Conservation (phyloP, 92 coral and sea anemone species). For the Heliopora coerulea region DNA sequence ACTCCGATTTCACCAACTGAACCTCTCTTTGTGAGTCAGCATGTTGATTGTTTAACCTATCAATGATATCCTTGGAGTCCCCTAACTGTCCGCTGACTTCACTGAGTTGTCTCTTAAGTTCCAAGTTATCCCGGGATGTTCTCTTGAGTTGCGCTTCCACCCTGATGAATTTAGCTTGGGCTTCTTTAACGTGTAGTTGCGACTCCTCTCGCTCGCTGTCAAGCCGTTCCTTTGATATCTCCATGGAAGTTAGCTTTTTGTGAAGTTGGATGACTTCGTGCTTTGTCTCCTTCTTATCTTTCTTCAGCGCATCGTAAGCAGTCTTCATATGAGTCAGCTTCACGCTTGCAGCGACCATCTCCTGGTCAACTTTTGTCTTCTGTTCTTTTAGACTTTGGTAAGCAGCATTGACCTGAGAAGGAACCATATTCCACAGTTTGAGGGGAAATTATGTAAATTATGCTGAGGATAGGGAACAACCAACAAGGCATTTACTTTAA, state of each 20-base stretch:
- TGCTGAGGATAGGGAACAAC: no score
- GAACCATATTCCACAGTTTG: not conserved
- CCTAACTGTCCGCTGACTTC: conserved; percentile 58
- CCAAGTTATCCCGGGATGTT: conserved; percentile 62
- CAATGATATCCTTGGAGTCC: conserved; percentile 58
- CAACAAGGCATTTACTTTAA: no score
- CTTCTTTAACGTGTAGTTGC: conserved; percentile 14
- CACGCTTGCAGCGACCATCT: conserved; percentile 72
- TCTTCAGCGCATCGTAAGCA: conserved; percentile 67
- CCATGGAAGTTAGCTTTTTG: conserved; percentile 52
- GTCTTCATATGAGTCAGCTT: conserved; percentile 73
- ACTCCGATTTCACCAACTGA: conserved; percentile 22
- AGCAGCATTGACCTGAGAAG: conserved; percentile 61
- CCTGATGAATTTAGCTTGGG: conserved; percentile 42
- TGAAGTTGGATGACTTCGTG: conserved; percentile 73
- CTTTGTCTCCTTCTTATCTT: conserved; percentile 68
- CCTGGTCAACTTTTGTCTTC: conserved; percentile 73
- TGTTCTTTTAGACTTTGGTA: conserved; percentile 79
- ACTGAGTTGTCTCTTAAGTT: conserved; percentile 58
- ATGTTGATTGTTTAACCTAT: conserved; percentile 54
- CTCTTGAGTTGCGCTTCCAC: conserved; percentile 76
- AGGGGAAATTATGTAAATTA: not conserved
- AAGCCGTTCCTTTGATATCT: conserved; percentile 11
- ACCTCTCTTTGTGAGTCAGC: conserved; percentile 66
- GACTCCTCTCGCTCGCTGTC: conserved; percentile 17